phyloP scores from a whole-genome alignment of 1,140 invertebrate genomes.

The Harlomillsia oculata region DNA sequence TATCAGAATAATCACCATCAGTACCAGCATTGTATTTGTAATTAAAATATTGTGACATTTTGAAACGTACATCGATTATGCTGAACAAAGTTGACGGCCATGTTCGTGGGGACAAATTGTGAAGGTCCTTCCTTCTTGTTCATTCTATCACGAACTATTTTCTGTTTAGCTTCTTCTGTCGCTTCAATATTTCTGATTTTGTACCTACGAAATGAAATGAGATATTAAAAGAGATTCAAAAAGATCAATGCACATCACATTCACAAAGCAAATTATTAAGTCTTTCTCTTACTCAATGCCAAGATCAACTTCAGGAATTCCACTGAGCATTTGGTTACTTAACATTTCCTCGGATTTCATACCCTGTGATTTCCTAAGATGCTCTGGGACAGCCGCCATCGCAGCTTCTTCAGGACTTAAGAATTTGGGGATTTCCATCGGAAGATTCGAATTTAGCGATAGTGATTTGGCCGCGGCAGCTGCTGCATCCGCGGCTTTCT shows the following conservation, averaged over 20 bases:
- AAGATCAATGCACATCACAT: constrained; percentile 2
- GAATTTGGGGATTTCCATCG: constrained; percentile 53
- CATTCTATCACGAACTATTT: constrained; percentile 72
- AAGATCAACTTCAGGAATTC: constrained; percentile 98
- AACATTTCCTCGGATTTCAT: constrained; percentile 95
- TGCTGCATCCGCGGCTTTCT: constrained; percentile 20
- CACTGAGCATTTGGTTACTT: constrained; percentile 98
- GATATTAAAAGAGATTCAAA: constrained; percentile 6
- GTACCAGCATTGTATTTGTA: not conserved
- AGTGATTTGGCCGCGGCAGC: constrained; percentile 6
- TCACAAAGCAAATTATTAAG: too few relatives aligned
- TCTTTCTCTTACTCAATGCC: constrained; percentile 93
- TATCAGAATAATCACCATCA: constrained; percentile 38
- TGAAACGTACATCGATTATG: constrained; percentile 74
- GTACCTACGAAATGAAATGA: constrained; percentile 49
- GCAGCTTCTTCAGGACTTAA: constrained; percentile 77
- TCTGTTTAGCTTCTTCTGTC: constrained; percentile 93
- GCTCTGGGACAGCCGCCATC: constrained; percentile 71
- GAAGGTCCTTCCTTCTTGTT: constrained; percentile 90
- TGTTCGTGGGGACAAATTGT: constrained; percentile 92
- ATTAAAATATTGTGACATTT: not conserved
- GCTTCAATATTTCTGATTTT: constrained; percentile 97
- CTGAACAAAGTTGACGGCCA: constrained; percentile 96
- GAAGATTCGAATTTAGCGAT: constrained; percentile 27
- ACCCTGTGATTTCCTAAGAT: constrained; percentile 67